phyloP scores from a whole-genome alignment of 92 coral and sea anemone genomes.

The Parazoanthus swiftii region DNA sequence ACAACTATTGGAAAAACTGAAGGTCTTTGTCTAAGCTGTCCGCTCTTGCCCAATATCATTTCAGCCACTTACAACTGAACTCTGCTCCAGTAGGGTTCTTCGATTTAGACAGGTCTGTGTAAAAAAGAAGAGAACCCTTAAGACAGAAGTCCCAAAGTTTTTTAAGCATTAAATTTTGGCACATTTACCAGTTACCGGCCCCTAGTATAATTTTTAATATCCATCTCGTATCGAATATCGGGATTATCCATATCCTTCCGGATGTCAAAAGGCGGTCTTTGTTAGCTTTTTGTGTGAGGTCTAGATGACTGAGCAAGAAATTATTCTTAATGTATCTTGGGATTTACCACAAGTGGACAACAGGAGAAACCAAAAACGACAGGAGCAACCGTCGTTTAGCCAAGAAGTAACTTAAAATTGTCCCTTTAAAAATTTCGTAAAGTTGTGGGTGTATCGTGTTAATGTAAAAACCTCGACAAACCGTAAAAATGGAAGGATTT shows the following conservation, averaged over 20 bases:
- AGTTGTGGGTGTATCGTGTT: background rate
- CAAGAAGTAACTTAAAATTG: background rate
- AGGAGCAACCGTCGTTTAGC: background rate
- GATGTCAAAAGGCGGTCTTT: slow-evolving; percentile 24
- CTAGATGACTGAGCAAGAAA: background rate
- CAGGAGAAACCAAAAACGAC: background rate
- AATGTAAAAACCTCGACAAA: background rate
- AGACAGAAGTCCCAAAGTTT: background rate
- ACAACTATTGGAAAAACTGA: background rate
- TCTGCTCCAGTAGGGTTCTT: background rate
- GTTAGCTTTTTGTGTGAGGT: background rate
- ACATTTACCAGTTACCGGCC: background rate
- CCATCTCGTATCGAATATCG: background rate
- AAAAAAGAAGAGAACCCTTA: background rate
- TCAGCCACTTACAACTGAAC: background rate
- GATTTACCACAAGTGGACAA: background rate
- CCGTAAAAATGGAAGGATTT: background rate
- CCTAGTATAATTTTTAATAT: background rate
- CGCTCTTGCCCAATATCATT: background rate
- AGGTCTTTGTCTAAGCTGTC: background rate
- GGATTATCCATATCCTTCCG: slow-evolving; percentile 30
- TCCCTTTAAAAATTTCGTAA: background rate
- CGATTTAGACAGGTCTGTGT: background rate
- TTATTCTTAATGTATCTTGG: background rate
- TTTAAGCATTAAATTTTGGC: background rate